A percentile compares a stretch with the other conserved stretches of the same genome.
These are phyloP conservation scores for Platysternon megacephalum DNA, from an alignment of 2,113 vertebrate genomes.

Conservation along the genomic window DNA sequence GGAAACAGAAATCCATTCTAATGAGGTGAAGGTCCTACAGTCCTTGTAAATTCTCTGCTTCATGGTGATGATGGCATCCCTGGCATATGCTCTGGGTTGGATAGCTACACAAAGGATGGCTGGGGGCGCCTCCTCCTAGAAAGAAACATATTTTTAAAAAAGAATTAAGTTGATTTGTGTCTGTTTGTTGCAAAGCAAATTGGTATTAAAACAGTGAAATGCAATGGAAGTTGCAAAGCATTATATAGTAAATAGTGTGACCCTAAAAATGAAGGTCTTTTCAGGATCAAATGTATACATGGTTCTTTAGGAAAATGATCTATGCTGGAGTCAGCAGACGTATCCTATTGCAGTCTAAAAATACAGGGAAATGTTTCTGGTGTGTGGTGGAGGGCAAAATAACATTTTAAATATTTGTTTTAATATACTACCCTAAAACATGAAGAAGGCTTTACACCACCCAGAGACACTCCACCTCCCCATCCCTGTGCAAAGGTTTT, in stretches of 20 bases:
- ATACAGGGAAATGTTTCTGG: background rate
- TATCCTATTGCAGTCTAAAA: background rate
- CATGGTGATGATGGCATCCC: constrained; percentile 14
- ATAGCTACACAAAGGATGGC: constrained; percentile 3
- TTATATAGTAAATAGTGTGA: background rate
- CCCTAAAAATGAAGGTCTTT: background rate
- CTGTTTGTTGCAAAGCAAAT: constrained; percentile 37
- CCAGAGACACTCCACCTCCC: background rate
- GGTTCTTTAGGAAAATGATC: constrained; percentile 11
- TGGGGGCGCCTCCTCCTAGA: background rate
- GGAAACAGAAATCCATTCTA: constrained; percentile 27
- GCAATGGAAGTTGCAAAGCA: constrained; percentile 43
- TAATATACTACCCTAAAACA: constrained; percentile 13
- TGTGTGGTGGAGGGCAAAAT: background rate
- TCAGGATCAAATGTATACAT: background rate
- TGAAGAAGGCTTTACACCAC: background rate
- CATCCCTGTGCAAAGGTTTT: background rate
- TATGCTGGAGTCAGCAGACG: background rate
- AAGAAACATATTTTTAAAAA: background rate
- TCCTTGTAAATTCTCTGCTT: constrained; percentile 49
- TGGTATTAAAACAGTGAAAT: background rate
- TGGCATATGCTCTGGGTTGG: background rate
- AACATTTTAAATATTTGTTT: background rate
- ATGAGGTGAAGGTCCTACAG: background rate
- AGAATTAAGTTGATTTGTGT: background rate